Base-by-base conservation (phyloP, 1,140 invertebrate genomes). In the Heliconius congener region DNA sequence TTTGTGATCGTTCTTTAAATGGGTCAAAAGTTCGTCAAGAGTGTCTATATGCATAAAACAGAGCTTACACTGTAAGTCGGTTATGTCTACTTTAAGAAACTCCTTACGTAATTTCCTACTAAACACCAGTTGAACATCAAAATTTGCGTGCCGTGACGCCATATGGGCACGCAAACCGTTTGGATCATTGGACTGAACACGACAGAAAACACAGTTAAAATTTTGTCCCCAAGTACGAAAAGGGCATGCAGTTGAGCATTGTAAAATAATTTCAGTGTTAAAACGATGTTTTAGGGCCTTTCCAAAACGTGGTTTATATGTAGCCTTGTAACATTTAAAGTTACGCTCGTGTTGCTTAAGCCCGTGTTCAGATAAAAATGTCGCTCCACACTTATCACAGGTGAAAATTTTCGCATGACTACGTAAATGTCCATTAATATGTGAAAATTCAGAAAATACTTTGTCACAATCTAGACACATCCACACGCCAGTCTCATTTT, bases 201-300 rank as follows among this genome's bases (percentile, higher is more conserved):
- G 81, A 73, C 93, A 94, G 52, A 93, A 91, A 2, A 92, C 90
- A 60, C 92, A 94, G 52, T 92, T 93, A 71, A 94, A 93, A 80
- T 93, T 92, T 75, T 92, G 91, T 0, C 90, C 90, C 91, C 91
- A 93, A 11, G 90, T 94, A 34, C 92, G 86, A 55, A 94, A 94
- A 6, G 92, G 92, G 60, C 86, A 88, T 23, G 91, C 92, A 0
- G 92, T 94, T 1, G 92, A 94, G 86, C 90, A 94, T 79, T 93
- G 88, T 0, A 94, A 79, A 75, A 94, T 94, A 9, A 94, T 94
- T 77, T 94, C 91, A 5, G 92, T 92, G 76, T 94, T 94, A 39
- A 86, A 91, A 39, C 87, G 84, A 76, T 93, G 86, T 83, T 93
- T 92, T 16, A 93, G 79, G 1, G 90, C 85, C 81, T 92, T 92